Evolutionary conservation across 2,113 vertebrate species (phyloP).

Genomic region (Xenus cinereus): DNA sequence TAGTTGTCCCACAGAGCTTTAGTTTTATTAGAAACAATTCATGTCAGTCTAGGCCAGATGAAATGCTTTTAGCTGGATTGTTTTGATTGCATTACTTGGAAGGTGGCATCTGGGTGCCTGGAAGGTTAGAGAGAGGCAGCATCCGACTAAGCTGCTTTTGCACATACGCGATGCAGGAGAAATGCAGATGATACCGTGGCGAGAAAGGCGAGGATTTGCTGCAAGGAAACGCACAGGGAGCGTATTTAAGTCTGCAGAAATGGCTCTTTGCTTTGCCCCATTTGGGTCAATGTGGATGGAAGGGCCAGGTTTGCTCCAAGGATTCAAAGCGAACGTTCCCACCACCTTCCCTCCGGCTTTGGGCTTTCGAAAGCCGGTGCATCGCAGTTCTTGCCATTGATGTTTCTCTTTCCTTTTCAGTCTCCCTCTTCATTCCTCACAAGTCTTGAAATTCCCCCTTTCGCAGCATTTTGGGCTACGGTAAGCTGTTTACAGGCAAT

Average conservation of each 20-base stretch:
- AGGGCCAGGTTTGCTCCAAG: not conserved
- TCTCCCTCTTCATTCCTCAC: not conserved
- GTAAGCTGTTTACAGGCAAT: constrained; percentile 25
- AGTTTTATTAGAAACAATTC: constrained; percentile 56
- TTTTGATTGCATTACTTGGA: constrained; percentile 43
- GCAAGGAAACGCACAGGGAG: not conserved
- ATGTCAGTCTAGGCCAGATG: not conserved
- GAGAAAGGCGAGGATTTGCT: not conserved
- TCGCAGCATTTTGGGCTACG: not conserved
- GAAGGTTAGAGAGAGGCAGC: not conserved
- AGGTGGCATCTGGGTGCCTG: not conserved
- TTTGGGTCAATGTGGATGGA: not conserved
- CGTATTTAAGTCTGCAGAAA: not conserved
- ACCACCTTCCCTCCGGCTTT: not conserved
- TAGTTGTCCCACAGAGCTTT: constrained; percentile 41
- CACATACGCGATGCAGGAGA: not conserved
- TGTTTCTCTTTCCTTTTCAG: not conserved
- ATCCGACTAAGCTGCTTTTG: not conserved
- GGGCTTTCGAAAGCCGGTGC: not conserved
- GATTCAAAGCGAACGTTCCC: not conserved
- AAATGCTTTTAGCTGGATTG: constrained; percentile 44
- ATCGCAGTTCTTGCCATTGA: not conserved
- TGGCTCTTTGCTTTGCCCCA: not conserved
- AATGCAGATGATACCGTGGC: not conserved
- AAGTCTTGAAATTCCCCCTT: not conserved